Evolutionary conservation across 30 jellyfish, hydroid and myxozoan genomes (phyloP).

Genomic region (Nemopilema nomurai): DNA sequence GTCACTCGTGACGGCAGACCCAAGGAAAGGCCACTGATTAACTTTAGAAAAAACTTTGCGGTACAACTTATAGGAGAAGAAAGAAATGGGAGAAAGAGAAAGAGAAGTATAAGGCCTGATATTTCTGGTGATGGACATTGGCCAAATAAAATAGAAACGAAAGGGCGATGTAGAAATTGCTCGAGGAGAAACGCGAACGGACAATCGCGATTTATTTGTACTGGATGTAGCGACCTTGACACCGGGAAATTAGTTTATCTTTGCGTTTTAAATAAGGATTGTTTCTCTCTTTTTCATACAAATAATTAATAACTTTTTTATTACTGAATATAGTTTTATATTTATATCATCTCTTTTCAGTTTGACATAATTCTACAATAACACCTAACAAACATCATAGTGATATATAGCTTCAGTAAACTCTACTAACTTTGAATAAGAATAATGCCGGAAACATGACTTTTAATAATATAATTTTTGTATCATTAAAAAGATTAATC

Average conservation of each 20-base stretch:
- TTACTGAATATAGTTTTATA: neutral
- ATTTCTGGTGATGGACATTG: conserved; percentile 26
- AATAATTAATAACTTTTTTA: neutral
- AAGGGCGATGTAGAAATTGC: conserved; percentile 40
- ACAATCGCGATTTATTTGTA: conserved; percentile 26
- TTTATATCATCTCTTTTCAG: neutral
- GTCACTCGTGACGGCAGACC: neutral
- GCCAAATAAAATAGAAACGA: conserved; percentile 27
- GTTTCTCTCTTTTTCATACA: conserved; percentile 4
- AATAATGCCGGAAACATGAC: neutral
- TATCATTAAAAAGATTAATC: neutral
- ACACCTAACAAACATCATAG: neutral
- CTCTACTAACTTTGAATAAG: neutral
- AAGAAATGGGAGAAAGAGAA: conserved; percentile 16
- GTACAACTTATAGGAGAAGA: conserved; percentile 33
- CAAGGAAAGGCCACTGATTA: conserved; percentile 3
- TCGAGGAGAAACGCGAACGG: neutral
- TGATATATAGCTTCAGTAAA: neutral
- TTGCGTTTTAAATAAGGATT: conserved; percentile 22
- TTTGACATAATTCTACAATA: neutral
- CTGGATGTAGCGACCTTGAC: conserved; percentile 24
- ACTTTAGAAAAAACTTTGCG: conserved; percentile 15
- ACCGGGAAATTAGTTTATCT: conserved; percentile 10
- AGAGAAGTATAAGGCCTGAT: conserved; percentile 1
- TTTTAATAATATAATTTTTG: neutral